Base-by-base conservation (phyloP, 2,113 vertebrate genomes). In the Leiothrix lutea region DNA sequence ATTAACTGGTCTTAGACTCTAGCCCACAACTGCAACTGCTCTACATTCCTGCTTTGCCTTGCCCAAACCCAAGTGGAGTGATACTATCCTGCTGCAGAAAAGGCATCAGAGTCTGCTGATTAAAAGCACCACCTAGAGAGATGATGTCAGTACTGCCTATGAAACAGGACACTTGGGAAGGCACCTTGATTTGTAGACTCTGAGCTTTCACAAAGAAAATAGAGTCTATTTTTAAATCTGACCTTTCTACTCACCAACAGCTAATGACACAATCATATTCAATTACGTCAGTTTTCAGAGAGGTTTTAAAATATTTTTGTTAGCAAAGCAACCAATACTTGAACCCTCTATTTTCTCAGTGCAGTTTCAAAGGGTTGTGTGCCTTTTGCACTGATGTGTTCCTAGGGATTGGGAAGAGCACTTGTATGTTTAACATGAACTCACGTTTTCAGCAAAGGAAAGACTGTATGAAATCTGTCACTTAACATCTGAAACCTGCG, bases 401-500 rank as follows among this genome's bases (percentile, higher is more conserved):
- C 79, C 80, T 38, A n/a, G 36, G 58, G 45, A 64, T 5, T 53
- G 56, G 45, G 45, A 81, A 71, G 48, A 88, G 64, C 54, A 10
- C 24, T 69, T 88, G 64, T 48, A 2, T 25, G 10, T 87, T 85
- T 89, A 94, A 89, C 57, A 26, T 8, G 26, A 45, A 12, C 36
- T 80, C 36, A 6, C 1, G 10, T 94, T 80, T 90, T 26, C 85
- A 84, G 57, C 1, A 0, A 78, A 88, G 86, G 88, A 94, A 83
- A 83, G 51, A 51, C 86, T 2, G 2, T 69, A 70, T 35, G 69
- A 90, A 93, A 93, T 86, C 82, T 96, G 94, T 96, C 96, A 92
- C 90, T 96, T 96, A 96, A 65, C 81, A 96, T 96, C 92, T 95
- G 75, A 79, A 88, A 29, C 65, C 80, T 35, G 14, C 17, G 5